phyloP scores from a whole-genome alignment of 64 coral and sea anemone genomes.

The Acropora yongei region DNA sequence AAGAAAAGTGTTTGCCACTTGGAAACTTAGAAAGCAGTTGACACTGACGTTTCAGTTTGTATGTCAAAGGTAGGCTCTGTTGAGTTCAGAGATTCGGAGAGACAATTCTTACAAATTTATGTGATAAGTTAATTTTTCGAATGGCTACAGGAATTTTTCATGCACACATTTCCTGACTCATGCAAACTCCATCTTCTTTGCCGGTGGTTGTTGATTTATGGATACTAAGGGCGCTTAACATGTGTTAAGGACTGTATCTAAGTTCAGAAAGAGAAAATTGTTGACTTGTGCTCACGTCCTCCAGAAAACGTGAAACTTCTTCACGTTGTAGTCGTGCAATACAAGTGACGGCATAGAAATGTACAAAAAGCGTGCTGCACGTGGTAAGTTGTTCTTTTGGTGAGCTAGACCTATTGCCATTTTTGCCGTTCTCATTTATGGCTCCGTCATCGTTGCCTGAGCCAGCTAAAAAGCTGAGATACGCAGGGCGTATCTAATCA shows the following conservation, averaged over 20 bases:
- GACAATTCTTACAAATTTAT: background rate
- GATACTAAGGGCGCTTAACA: background rate
- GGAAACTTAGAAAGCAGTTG: background rate
- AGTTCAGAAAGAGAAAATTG: too few species aligned
- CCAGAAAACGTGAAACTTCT: background rate
- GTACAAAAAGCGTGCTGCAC: background rate
- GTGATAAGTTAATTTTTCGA: background rate
- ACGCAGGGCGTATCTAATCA: background rate
- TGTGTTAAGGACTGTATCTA: background rate
- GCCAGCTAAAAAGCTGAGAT: background rate
- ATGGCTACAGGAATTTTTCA: background rate
- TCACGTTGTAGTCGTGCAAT: background rate
- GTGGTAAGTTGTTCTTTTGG: too few species aligned
- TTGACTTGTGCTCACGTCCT: background rate
- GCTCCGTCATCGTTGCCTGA: background rate
- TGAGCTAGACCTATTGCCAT: background rate
- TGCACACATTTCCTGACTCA: background rate
- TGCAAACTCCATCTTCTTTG: background rate
- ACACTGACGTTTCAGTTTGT: background rate
- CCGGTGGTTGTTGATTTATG: background rate
- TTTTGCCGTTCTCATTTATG: background rate
- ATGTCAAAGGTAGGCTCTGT: background rate
- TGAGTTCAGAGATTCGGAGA: background rate
- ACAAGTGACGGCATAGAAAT: background rate
- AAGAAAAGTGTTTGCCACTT: background rate